Evolutionary conservation across 2,888 invertebrate genomes (phyloP).

Genomic region (Micropterix aruncella): DNA sequence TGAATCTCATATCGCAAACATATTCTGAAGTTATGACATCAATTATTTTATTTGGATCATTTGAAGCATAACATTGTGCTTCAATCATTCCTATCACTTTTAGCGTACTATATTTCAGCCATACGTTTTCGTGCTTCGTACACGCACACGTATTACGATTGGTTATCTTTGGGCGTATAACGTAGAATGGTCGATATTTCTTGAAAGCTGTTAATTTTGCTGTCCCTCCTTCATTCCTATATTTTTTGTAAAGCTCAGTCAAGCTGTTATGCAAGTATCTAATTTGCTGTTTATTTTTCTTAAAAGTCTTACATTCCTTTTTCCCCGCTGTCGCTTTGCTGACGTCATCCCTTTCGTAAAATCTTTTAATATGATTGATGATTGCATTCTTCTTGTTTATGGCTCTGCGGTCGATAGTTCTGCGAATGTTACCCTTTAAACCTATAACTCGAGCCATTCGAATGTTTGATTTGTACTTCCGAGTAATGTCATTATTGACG

Average conservation of each 20-base stretch:
- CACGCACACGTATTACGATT: too few species aligned
- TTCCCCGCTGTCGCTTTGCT: conserved; percentile 3
- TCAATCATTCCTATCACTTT: conserved; percentile 1
- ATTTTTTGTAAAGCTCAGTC: too few species aligned
- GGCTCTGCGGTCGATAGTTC: conserved; percentile 1
- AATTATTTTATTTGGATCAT: conserved; percentile 2
- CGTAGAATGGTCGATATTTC: too few species aligned
- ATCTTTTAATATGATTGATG: too few species aligned
- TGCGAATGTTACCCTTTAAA: conserved; percentile 4
- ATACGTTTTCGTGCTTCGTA: background rate
- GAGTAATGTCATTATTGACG: background rate
- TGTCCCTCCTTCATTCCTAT: too few species aligned
- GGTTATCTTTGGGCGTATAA: too few species aligned
- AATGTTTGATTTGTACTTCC: conserved; percentile 3
- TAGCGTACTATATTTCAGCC: conserved; percentile 3
- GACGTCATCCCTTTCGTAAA: conserved; percentile 3
- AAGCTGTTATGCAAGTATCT: too few species aligned
- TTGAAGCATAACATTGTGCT: background rate
- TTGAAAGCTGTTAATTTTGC: too few species aligned
- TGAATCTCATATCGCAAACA: conserved; percentile 1
- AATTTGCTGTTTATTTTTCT: too few species aligned
- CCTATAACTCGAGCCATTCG: conserved; percentile 2
- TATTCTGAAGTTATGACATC: background rate
- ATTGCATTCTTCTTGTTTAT: conserved; percentile 1
- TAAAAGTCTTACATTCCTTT: conserved; percentile 1